Base-by-base conservation (phyloP, 2,888 invertebrate species). In the Boloria selene region DNA sequence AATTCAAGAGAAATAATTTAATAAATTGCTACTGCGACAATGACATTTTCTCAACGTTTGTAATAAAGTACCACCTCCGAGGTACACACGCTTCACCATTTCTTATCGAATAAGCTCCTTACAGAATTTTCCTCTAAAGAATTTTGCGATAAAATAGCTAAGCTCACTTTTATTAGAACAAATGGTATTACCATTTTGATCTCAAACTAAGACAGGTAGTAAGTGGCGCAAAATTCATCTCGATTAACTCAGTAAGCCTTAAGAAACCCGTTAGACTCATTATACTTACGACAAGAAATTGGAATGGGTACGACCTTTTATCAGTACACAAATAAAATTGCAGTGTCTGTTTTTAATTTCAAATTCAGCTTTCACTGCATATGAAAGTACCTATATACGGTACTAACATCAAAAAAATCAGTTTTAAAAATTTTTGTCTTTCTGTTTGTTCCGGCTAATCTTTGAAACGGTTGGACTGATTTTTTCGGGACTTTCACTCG, bases 41-140 rank as follows among this genome's bases (percentile, higher is more conserved):
- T 64, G 64, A 58, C 58, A 64, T 64, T 64, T 52, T 58, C 59
- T 49, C 59, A 59, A 31, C 59, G 59, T 49, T 47, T 49, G 49
- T 59, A 59, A 59, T 59, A 59, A 58, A 58, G 58, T 26, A 59
- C 56, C 44, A 56, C 49, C 59, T 17, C 59, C 31, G 16, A 59
- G 49, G 59, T 64, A 58, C 58, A 64, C 58, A 66, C 62, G 54
- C 59, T 64, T 64, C 59, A 59, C 64, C 58, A 67, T 67, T 67
- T 67, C 67, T 58, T 67, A 67, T 67, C 64, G 67, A 45, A 67
- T 67, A 67, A 67, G 67, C 67, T 67, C 50, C 64, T 67, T 67
- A 67, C 38, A 62, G 64, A 64, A 67, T 67, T 67, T 64, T 67
- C 64, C 64, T 59, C 49, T 47, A 44, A 64, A 59, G 64, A 60